Evolutionary conservation across 2,888 invertebrate genomes (phyloP).

Genomic region (Rhogogaster chlorosoma): DNA sequence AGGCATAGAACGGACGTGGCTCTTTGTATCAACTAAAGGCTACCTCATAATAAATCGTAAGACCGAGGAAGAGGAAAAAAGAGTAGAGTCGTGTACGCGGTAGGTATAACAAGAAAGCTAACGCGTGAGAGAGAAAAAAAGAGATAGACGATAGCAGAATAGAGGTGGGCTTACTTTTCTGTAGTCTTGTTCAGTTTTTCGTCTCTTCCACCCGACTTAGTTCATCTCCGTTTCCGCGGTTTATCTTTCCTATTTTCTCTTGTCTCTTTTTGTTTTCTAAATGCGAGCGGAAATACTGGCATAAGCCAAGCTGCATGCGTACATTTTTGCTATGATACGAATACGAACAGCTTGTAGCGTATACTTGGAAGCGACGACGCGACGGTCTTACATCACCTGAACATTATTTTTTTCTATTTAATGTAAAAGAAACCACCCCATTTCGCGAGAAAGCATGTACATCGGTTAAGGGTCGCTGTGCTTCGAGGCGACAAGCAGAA

Average conservation of each 20-base stretch:
- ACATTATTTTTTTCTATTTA: background rate
- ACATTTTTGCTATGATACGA: background rate
- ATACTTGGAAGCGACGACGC: background rate
- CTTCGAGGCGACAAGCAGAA: slow-evolving; percentile 2
- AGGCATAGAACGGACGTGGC: background rate
- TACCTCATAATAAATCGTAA: slow-evolving; percentile 20
- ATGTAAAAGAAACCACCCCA: slow-evolving; percentile 8
- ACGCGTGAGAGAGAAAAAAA: background rate
- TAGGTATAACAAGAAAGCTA: slow-evolving; percentile 3
- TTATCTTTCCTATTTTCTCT: background rate
- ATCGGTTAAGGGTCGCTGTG: slow-evolving; percentile 21
- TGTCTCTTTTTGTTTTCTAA: background rate
- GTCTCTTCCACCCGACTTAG: slow-evolving; percentile 13
- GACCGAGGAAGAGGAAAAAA: background rate
- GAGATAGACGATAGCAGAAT: background rate
- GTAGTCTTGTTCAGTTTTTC: slow-evolving; percentile 29
- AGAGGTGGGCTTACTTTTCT: background rate
- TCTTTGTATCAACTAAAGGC: slow-evolving; percentile 22
- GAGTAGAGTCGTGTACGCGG: slow-evolving; percentile 7
- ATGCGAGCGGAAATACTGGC: background rate
- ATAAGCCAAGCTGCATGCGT: background rate
- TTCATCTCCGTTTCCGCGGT: slow-evolving; percentile 33
- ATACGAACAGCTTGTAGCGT: background rate
- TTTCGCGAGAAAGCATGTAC: background rate
- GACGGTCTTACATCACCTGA: slow-evolving; percentile 11